Conservation (phyloP, 2,888 invertebrate genomes). For the Epinotia bilunana region DNA sequence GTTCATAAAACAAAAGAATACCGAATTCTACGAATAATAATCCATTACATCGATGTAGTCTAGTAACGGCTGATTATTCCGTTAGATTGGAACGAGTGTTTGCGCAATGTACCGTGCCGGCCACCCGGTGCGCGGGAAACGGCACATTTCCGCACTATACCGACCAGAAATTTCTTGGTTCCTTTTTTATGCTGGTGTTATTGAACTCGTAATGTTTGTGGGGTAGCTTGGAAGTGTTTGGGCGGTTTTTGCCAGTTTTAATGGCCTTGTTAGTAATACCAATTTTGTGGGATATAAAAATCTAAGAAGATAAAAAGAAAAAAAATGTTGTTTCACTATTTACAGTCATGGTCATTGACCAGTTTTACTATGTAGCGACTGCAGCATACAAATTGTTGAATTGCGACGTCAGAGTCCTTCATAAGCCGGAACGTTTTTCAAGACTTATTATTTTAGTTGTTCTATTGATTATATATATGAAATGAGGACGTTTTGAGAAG, state of each 20-base stretch:
- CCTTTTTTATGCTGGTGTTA: slow-evolving; percentile 31
- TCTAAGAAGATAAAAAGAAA: no score
- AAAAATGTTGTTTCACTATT: no score
- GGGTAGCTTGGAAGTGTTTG: slow-evolving; percentile 2
- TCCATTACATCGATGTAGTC: slow-evolving; percentile 2
- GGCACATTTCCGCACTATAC: slow-evolving; percentile 53
- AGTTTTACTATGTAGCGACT: no score
- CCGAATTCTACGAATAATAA: not conserved
- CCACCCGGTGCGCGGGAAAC: slow-evolving; percentile 54
- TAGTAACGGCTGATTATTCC: slow-evolving; percentile 47
- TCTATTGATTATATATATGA: no score
- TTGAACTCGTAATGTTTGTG: slow-evolving; percentile 21
- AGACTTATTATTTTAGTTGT: no score
- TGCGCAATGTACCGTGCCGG: slow-evolving; percentile 54
- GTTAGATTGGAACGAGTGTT: slow-evolving; percentile 50
- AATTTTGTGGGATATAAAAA: no score
- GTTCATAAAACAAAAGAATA: not conserved
- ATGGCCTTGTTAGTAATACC: not conserved
- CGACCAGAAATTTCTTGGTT: slow-evolving; percentile 42
- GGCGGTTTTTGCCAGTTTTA: not conserved
- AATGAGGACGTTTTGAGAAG: no score
- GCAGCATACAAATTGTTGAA: no score
- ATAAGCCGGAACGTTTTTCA: no score
- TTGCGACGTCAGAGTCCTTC: no score
- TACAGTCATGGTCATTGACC: no score